These are phyloP conservation scores for Malurus alboscapulatus DNA, from an alignment of 2,113 vertebrate genomes.

Conservation along the genomic window DNA sequence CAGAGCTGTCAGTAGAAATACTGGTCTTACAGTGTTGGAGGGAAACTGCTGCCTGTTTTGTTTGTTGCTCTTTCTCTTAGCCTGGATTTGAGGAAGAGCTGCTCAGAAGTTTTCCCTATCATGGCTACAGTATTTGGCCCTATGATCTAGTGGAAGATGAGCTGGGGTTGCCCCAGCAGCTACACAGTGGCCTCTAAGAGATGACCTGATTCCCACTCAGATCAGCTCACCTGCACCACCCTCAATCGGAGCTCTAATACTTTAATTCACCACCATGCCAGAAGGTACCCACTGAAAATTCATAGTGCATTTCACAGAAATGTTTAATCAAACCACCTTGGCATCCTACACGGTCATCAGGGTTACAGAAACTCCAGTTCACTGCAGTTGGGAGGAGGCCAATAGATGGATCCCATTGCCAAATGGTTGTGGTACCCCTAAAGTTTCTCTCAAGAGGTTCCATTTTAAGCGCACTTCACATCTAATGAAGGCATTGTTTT, in stretches of 20 bases:
- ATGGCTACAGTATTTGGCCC: not conserved
- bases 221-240: not conserved
- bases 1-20: not conserved
- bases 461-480: not conserved
- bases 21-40: not conserved
- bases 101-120: not conserved
- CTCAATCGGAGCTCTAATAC: not conserved
- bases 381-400: not conserved
- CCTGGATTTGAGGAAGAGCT: not conserved
- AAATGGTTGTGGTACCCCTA: not conserved
- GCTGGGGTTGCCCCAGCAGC: not conserved
- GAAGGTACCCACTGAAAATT: not conserved
- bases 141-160: not conserved
- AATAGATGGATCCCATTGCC: not conserved
- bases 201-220: not conserved
- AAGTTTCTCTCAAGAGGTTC: slow-evolving; percentile 10
- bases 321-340: not conserved
- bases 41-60: not conserved
- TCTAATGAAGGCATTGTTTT: slow-evolving; percentile 19
- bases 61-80: not conserved
- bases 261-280: not conserved
- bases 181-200: fast-evolving
- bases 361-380: not conserved
- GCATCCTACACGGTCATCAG: not conserved
- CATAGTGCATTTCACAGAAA: not conserved